Conservation (phyloP, 2,797 vertebrate genomes). For the Sarcoramphus papa region DNA sequence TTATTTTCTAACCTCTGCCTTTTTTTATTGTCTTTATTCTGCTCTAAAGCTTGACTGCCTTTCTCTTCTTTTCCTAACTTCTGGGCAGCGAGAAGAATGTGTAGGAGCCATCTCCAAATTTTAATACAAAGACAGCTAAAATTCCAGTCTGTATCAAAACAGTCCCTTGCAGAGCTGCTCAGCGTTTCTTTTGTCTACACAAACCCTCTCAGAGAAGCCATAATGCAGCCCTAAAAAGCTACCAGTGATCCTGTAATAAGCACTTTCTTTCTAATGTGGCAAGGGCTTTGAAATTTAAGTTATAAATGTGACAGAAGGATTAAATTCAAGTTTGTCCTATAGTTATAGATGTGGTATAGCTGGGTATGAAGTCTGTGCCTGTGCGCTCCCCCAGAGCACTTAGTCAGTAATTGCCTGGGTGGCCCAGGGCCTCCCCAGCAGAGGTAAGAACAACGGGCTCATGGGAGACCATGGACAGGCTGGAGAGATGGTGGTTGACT, state of each 20-base stretch:
- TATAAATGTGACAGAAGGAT: neutral
- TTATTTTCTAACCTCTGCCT: slow-evolving; percentile 21
- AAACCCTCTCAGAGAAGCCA: neutral
- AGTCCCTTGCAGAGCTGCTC: neutral
- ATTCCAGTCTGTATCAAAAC: slow-evolving; percentile 21
- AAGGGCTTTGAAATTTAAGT: slow-evolving; percentile 1
- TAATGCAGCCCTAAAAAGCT: neutral
- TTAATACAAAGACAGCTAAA: slow-evolving; percentile 9
- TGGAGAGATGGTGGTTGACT: neutral
- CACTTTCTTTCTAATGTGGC: neutral
- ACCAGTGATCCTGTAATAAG: neutral
- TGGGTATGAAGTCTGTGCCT: neutral
- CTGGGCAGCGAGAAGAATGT: neutral
- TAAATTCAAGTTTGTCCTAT: neutral
- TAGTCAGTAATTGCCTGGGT: neutral
- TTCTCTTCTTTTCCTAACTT: slow-evolving; percentile 6
- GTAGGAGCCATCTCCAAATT: slow-evolving; percentile 1
- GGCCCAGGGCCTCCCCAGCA: neutral
- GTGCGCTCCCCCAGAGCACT: neutral
- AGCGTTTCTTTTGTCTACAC: slow-evolving; percentile 9
- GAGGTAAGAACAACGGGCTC: neutral
- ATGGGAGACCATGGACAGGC: neutral
- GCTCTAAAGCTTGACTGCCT: neutral
- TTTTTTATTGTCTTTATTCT: slow-evolving; percentile 23
- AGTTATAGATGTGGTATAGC: neutral